A percentile compares a stretch with the other conserved stretches of the same genome.
These are phyloP conservation scores for Paradisaea rubra DNA, from an alignment of 2,113 vertebrate species.

Conservation along the genomic window DNA sequence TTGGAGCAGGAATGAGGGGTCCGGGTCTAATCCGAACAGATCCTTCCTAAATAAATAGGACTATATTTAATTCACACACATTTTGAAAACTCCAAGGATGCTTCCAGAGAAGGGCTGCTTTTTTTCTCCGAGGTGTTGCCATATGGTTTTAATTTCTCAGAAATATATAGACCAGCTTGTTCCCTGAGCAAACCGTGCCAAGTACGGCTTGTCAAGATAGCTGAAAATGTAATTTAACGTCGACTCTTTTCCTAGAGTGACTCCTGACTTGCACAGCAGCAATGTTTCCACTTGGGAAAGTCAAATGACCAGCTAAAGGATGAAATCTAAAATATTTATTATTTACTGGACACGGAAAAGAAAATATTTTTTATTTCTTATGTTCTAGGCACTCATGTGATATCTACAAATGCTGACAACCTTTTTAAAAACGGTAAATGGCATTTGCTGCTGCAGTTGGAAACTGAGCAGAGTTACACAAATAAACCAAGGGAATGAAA, in stretches of 20 bases:
- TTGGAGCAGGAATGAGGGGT: slow-evolving; percentile 16
- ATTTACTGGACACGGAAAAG: background rate
- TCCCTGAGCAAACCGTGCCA: slow-evolving; percentile 57
- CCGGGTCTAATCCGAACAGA: slow-evolving; percentile 17
- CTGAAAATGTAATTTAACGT: slow-evolving; percentile 67
- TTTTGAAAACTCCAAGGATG: slow-evolving; percentile 64
- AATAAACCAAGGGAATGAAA: slow-evolving; percentile 1
- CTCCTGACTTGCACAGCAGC: slow-evolving; percentile 17
- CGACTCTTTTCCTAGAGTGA: slow-evolving; percentile 48
- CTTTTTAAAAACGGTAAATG: background rate
- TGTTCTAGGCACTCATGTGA: background rate
- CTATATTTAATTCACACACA: slow-evolving; percentile 65
- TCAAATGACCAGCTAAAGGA: slow-evolving; percentile 44
- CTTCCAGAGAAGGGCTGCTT: slow-evolving; percentile 59
- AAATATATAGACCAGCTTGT: slow-evolving; percentile 73
- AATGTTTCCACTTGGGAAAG: slow-evolving; percentile 50
- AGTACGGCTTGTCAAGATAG: slow-evolving; percentile 66
- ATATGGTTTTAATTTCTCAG: slow-evolving; percentile 77
- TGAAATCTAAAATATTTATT: slow-evolving; percentile 33
- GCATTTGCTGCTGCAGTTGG: background rate
- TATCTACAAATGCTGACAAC: background rate
- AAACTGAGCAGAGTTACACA: background rate
- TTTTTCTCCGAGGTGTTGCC: slow-evolving; percentile 68
- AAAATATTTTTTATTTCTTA: slow-evolving; percentile 28
- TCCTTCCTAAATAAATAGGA: slow-evolving; percentile 54